Evolutionary conservation across 1,140 invertebrate species (phyloP).

Genomic region (Dufourea novaeangliae): DNA sequence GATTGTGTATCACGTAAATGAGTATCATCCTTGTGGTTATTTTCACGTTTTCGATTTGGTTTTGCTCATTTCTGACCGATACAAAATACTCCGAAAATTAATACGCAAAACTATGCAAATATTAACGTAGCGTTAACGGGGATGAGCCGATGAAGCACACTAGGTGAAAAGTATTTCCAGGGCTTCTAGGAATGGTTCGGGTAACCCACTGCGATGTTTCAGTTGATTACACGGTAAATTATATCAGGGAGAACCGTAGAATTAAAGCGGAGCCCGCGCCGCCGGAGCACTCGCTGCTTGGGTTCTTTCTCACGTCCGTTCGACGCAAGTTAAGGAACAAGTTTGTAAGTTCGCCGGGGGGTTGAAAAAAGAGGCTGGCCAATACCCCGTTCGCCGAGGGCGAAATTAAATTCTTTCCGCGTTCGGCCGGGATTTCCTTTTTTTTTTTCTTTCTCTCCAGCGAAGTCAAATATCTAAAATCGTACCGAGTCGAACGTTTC

Average conservation of each 20-base stretch:
- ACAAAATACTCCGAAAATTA: constrained; percentile 47
- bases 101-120: constrained; percentile 42
- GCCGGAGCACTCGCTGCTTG: constrained; percentile 43
- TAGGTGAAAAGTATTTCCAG: constrained; percentile 33
- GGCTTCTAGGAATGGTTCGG: constrained; percentile 19
- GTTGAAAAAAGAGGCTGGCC: constrained; percentile 31
- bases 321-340: constrained; percentile 61
- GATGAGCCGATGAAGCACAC: constrained; percentile 24
- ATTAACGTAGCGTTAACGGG: constrained; percentile 41
- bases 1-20: neutral
- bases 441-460: constrained; percentile 39
- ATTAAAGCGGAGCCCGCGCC: constrained; percentile 42
- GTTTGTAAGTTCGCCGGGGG: constrained; percentile 53
- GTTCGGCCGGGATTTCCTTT: constrained; percentile 48
- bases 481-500: constrained; percentile 33
- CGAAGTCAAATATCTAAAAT: constrained; percentile 58
- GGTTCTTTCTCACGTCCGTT: constrained; percentile 65
- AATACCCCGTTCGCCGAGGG: neutral
- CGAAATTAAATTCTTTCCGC: constrained; percentile 51
- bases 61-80: constrained; percentile 60
- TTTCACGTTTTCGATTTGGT: constrained; percentile 31
- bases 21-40: constrained; percentile 36
- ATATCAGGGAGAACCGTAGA: constrained; percentile 34
- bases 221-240: constrained; percentile 55
- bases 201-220: constrained; percentile 45